Evolutionary conservation across 1,140 invertebrate genomes (phyloP).

Genomic region (Aphelenchoides avenae): DNA sequence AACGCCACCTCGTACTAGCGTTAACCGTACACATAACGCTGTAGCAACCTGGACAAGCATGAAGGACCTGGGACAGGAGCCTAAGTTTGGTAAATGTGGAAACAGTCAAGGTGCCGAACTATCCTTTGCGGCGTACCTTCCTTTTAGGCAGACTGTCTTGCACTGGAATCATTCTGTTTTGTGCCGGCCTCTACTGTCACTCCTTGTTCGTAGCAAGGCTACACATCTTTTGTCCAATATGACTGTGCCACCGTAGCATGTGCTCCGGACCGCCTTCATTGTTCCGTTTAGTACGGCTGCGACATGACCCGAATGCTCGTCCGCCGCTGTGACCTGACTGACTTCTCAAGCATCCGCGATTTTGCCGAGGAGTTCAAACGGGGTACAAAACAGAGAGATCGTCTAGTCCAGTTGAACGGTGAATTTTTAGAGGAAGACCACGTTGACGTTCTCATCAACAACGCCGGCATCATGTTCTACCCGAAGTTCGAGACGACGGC

Average conservation of each 20-base stretch:
- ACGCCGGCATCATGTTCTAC: constrained; percentile 48
- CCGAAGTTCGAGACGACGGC: constrained; percentile 35
- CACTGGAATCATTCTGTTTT: background rate
- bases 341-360: constrained; percentile 26
- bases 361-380: constrained; percentile 40
- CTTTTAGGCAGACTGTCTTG: background rate
- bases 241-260: background rate
- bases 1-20: too few species aligned
- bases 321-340: constrained; percentile 24
- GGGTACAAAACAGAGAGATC: constrained; percentile 10
- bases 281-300: constrained; percentile 35
- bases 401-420: constrained; percentile 13
- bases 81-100: too few species aligned
- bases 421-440: constrained; percentile 39
- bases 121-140: too few species aligned
- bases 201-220: too few species aligned
- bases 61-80: too few species aligned
- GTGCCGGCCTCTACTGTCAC: too few species aligned
- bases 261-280: constrained; percentile 1
- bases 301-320: constrained; percentile 36
- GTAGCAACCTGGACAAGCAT: too few species aligned
- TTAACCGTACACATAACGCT: too few species aligned
- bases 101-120: too few species aligned
- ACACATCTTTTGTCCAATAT: background rate
- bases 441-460: constrained; percentile 43